Base-by-base conservation (phyloP, 2,113 vertebrate genomes). In the Tenebrosternarchus preto region DNA sequence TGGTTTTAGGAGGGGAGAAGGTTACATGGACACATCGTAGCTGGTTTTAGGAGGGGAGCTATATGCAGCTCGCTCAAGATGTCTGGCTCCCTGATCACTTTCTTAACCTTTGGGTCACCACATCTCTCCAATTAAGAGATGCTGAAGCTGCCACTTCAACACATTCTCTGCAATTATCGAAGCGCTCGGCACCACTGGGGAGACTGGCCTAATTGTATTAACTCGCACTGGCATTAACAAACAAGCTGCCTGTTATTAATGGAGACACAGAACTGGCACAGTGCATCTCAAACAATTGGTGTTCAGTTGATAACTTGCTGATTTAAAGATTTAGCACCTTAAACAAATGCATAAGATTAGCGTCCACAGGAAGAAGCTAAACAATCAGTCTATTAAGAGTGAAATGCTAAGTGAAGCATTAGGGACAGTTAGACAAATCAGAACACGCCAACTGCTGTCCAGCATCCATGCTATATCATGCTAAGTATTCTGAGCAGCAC, bases 91-190 rank as follows among this genome's bases (percentile, higher is more conserved):
- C 29, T 5, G 36, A 36, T 50, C 9, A 61, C 29, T 76, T 73
- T 74, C 57, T 3, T 27, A 78, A 84, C 76, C 74, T 87, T 74
- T 82, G 68, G 73, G 39, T 68, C 63, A 79, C 8, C 8, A 59
- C 72, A 73, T 85, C 63, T 72, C 81, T 72, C 81, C 71, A 71
- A 85, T 85, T 84, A 84, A 80, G 55, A 85, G 53, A 67, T 50
- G 43, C 11, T 15, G 59, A 76, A 72, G 33, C 63, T 79, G 78
- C 60, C 29, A 36, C 57, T 80, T 85, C 76, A 36, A 59, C 22
- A 61, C 46, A 68, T 77, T 29, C 25, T 1, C 27, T 60, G 76
- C 78, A 83, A 82, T 81, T 80, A 85, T 74, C 73, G 5, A 15
- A 4, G 29, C 71, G 61, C 76, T 55, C 56, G 5, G 66, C 57